A percentile compares a stretch with the other conserved stretches of the same genome.
phyloP scores from a whole-genome alignment of 2,797 vertebrate species.

The Rhynchonycteris naso region DNA sequence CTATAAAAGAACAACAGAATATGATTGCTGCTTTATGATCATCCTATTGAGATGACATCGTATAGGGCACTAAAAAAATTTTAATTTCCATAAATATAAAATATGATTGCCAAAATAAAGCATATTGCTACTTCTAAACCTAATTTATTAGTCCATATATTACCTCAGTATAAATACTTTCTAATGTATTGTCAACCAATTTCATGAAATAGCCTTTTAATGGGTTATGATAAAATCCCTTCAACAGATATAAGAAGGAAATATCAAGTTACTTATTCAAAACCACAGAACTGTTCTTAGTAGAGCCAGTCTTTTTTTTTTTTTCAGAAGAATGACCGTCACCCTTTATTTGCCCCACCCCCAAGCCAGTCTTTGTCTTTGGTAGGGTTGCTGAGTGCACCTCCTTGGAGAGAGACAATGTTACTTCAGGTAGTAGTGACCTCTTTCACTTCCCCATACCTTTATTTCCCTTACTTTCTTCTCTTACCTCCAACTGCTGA shows the following conservation, averaged over 20 bases:
- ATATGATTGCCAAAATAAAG: neutral
- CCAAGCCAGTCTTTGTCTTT: too few relatives aligned
- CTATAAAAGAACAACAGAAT: constrained; percentile 10
- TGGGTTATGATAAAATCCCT: neutral
- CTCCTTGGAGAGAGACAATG: neutral
- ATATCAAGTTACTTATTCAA: neutral
- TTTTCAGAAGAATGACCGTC: too few relatives aligned
- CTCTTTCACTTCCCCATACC: neutral
- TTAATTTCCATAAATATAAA: constrained; percentile 44
- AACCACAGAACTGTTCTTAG: neutral
- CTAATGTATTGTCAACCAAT: neutral
- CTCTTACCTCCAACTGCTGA: neutral
- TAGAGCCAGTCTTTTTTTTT: too few relatives aligned
- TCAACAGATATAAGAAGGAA: neutral
- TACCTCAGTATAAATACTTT: neutral
- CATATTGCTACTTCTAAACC: neutral
- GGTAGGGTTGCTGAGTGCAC: neutral
- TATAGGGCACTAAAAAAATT: neutral
- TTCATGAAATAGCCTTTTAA: neutral
- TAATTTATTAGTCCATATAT: neutral
- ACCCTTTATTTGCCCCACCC: too few relatives aligned
- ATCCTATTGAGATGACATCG: neutral
- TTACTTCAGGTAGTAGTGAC: neutral
- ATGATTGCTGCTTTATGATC: constrained; percentile 1
- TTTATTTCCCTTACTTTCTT: neutral